phyloP scores from a whole-genome alignment of 2,797 vertebrate species.

The Adelosebastes latens region DNA sequence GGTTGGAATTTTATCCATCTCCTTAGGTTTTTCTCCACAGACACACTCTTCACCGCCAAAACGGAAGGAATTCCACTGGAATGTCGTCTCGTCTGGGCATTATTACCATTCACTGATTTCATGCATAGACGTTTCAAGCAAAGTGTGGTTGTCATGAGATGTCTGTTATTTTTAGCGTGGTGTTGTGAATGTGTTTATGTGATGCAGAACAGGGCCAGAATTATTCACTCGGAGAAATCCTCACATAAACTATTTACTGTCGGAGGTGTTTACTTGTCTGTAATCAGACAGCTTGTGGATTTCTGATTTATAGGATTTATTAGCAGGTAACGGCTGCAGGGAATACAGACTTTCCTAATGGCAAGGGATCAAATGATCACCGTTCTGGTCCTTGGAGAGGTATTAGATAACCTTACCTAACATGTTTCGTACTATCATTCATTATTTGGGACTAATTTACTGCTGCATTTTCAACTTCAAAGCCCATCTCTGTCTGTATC shows the following conservation, averaged over 20 bases:
- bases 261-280: neutral
- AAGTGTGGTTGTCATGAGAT: slow-evolving; percentile 1
- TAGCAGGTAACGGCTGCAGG: slow-evolving; percentile 53
- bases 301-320: slow-evolving; percentile 63
- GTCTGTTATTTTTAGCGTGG: neutral
- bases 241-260: neutral
- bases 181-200: slow-evolving; percentile 24
- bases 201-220: slow-evolving; percentile 13
- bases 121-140: neutral
- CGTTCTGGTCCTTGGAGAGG: slow-evolving; percentile 21
- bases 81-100: slow-evolving; percentile 29
- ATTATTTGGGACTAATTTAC: slow-evolving; percentile 37
- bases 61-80: slow-evolving; percentile 52
- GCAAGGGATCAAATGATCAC: slow-evolving; percentile 42
- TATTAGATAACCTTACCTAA: slow-evolving; percentile 49
- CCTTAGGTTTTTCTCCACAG: slow-evolving; percentile 41
- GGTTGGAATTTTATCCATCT: slow-evolving; percentile 66
- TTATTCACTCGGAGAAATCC: slow-evolving; percentile 1
- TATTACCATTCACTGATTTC: slow-evolving; percentile 27
- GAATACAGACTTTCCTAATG: slow-evolving; percentile 52
- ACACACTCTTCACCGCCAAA: slow-evolving; percentile 15
- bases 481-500: slow-evolving; percentile 29
- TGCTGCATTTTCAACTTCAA: slow-evolving; percentile 46
- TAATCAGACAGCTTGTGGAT: slow-evolving; percentile 19
- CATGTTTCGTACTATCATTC: slow-evolving; percentile 38